A percentile compares a stretch with the other conserved stretches of the same genome.
phyloP scores from a whole-genome alignment of 2,797 vertebrate species.

The Chloroceryle amazona region DNA sequence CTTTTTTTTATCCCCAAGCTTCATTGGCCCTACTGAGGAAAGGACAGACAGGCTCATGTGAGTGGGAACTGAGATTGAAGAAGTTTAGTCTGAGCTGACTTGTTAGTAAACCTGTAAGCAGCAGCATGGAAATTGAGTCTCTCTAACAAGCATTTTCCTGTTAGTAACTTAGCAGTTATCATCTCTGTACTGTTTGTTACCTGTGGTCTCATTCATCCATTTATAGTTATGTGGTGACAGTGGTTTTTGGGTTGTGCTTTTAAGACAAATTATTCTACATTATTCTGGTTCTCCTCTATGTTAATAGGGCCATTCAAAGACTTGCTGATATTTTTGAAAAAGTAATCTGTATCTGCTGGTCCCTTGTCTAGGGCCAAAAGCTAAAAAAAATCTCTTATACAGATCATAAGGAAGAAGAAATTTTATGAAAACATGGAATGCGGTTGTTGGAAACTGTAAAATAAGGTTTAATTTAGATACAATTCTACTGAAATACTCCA shows the following conservation, averaged over 20 bases:
- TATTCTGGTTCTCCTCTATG: background rate
- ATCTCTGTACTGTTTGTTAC: background rate
- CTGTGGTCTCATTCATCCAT: background rate
- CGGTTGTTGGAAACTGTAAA: background rate
- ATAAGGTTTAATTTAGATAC: background rate
- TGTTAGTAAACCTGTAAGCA: background rate
- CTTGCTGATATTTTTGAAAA: background rate
- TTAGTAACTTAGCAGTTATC: background rate
- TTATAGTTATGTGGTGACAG: background rate
- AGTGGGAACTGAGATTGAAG: background rate
- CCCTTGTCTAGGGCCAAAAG: background rate
- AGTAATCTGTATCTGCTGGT: background rate
- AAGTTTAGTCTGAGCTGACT: background rate
- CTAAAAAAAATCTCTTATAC: background rate
- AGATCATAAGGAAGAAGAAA: background rate
- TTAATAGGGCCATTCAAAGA: background rate
- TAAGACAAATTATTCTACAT: background rate
- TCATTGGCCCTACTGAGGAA: background rate
- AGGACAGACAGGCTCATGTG: background rate
- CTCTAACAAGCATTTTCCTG: background rate
- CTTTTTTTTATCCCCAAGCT: background rate
- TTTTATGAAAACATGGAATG: background rate
- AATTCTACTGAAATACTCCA: conserved; percentile 41
- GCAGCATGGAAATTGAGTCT: background rate
- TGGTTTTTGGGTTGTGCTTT: background rate